Base-by-base conservation (phyloP, 35 echinoderm and acorn worm species). In the Apostichopus parvimensis region DNA sequence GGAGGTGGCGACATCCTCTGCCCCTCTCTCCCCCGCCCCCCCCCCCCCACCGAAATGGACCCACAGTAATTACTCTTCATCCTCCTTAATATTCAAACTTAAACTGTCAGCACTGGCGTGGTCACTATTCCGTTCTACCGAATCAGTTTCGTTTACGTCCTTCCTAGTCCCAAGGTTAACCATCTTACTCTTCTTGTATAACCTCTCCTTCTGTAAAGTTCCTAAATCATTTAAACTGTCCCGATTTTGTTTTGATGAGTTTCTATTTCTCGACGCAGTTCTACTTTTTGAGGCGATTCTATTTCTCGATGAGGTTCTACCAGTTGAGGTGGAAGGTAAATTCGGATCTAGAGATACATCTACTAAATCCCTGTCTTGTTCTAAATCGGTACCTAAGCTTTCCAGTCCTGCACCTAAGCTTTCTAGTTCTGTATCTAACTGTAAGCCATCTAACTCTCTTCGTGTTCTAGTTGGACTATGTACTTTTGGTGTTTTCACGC, bases 31-130 rank as follows among this genome's bases (percentile, higher is more conserved):
- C 34, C 3, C 34, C 0, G 0, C 34, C 3, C 34, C 34, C 34
- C 34, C 34, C 34, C 34, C 34, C 34, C 34, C 34, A 34, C 28
- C 1, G 28, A 45, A 45, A 45, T 45, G 34, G 34, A 45, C 34
- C 34, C 34, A 45, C 58, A 61, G 17, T 45, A 78, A 78, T 78
- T 82, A 15, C 28, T 82, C 79, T 45, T 82, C 79, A 11, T 80
- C 78, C n/a, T 88, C 57, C 54, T 88, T 88, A 20, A 88, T 88
- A 88, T 88, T 88, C 18, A 88, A 64, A 64, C 86, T 88, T 8
- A 88, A 72, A 53, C 54, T 88, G 17, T 88, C 86, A 34, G 64
- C 17, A 82, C 45, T n/a, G 79, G 28, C 34, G 18, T 26, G 23
- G 6, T 57, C 25, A 82, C 10, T 25, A 4, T 12, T 57, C 28